A percentile compares a stretch with the other conserved stretches of the same genome.
Evolutionary conservation across 2,113 vertebrate genomes (phyloP).

Genomic region (Calidris pugnax): DNA sequence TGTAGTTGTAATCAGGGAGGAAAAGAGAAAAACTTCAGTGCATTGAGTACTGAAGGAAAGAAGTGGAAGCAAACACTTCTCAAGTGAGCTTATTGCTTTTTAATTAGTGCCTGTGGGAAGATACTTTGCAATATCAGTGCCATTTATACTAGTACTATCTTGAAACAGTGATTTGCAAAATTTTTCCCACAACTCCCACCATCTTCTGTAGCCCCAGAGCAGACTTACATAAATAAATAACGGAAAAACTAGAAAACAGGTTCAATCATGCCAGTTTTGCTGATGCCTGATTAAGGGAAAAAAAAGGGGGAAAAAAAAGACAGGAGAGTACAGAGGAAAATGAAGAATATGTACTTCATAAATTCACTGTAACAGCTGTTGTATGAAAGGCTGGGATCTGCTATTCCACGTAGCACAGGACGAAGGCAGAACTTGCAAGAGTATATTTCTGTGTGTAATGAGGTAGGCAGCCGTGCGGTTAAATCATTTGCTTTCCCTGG

Average conservation of each 20-base stretch:
- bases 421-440: background rate
- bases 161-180: constrained; percentile 58
- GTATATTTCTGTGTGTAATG: constrained; percentile 34
- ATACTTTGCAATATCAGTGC: constrained; percentile 4
- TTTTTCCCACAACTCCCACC: constrained; percentile 38
- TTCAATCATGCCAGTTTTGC: constrained; percentile 37
- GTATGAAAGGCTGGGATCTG: background rate
- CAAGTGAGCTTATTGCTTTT: constrained; percentile 54
- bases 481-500: constrained; percentile 43
- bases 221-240: constrained; percentile 65
- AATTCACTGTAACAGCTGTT: constrained; percentile 15
- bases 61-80: background rate
- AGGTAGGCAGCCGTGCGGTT: constrained; percentile 4
- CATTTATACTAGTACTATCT: constrained; percentile 34
- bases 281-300: background rate
- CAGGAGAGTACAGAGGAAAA: background rate
- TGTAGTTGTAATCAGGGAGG: constrained; percentile 5
- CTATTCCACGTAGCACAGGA: background rate
- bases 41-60: background rate
- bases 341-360: background rate
- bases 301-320: background rate
- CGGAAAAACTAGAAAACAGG: background rate
- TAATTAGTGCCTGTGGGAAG: constrained; percentile 74
- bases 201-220: constrained; percentile 34
- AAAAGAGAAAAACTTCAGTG: constrained; percentile 7